Evolutionary conservation across 2,888 invertebrate species (phyloP).

Genomic region (Incurvaria masculella): DNA sequence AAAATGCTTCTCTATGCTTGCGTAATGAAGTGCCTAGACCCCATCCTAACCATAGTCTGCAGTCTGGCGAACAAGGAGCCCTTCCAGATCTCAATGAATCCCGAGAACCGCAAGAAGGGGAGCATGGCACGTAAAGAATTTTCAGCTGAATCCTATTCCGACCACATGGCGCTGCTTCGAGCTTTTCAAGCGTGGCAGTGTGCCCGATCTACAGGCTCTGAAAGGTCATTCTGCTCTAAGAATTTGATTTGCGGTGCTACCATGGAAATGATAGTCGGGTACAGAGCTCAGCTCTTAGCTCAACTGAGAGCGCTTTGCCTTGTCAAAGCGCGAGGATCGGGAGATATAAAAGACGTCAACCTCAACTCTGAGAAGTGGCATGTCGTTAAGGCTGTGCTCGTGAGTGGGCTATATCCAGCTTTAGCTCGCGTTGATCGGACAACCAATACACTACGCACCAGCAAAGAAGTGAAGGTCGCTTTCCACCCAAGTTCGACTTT

Average conservation of each 20-base stretch:
- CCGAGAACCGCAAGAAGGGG: constrained; percentile 61
- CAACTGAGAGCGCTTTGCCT: constrained; percentile 75
- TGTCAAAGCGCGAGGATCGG: constrained; percentile 59
- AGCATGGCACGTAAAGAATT: constrained; percentile 66
- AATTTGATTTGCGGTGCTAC: constrained; percentile 75
- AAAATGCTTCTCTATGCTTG: constrained; percentile 90
- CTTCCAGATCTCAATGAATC: constrained; percentile 71
- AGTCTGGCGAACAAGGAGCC: constrained; percentile 76
- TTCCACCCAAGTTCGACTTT: constrained; percentile 61
- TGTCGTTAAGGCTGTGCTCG: constrained; percentile 85
- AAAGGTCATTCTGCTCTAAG: constrained; percentile 68
- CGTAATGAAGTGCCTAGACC: constrained; percentile 89
- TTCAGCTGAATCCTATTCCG: constrained; percentile 75
- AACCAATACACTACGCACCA: constrained; percentile 59
- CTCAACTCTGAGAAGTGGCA: constrained; percentile 84
- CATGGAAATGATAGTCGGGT: constrained; percentile 88
- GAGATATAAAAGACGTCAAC: constrained; percentile 78
- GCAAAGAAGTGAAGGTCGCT: constrained; percentile 53
- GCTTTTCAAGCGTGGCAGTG: constrained; percentile 74
- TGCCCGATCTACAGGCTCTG: constrained; percentile 59
- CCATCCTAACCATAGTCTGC: constrained; percentile 87
- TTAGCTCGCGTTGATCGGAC: constrained; percentile 71
- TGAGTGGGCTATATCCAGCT: constrained; percentile 89
- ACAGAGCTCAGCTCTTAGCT: constrained; percentile 78
- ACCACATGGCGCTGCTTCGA: constrained; percentile 83